phyloP scores from a whole-genome alignment of 2,113 vertebrate genomes.

The Eclectus roratus region DNA sequence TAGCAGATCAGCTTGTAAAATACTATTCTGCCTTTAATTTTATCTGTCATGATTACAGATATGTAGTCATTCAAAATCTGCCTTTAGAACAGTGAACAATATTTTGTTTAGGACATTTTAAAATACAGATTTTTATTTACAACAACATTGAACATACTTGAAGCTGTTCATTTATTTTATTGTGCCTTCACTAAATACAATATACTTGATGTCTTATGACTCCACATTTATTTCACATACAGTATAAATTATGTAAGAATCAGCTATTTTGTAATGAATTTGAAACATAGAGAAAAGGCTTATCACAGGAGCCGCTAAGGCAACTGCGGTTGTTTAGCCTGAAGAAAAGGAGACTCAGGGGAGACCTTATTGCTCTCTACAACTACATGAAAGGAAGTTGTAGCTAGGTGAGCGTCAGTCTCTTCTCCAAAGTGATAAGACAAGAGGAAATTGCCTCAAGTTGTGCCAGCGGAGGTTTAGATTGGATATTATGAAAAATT shows the following conservation, averaged over 20 bases:
- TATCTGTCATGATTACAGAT: neutral
- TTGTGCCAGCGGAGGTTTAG: neutral
- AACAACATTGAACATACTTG: neutral
- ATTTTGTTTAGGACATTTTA: neutral
- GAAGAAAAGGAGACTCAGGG: neutral
- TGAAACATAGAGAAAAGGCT: neutral
- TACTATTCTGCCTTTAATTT: neutral
- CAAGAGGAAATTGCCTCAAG: neutral
- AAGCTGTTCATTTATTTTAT: neutral
- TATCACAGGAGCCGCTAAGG: neutral
- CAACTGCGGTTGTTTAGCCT: neutral
- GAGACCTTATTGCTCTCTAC: neutral
- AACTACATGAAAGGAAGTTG: neutral
- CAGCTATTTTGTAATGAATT: neutral
- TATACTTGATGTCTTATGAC: neutral
- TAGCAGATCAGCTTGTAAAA: neutral
- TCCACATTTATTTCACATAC: neutral
- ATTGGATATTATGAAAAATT: neutral
- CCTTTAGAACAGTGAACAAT: neutral
- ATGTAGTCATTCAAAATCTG: neutral
- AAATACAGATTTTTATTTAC: neutral
- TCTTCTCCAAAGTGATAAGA: neutral
- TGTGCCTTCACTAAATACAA: neutral
- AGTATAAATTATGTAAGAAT: neutral
- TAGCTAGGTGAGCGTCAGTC: rapidly evolving